These are phyloP conservation scores for Podarcis lilfordi DNA, from an alignment of 2,797 vertebrate genomes.

Conservation along the genomic window DNA sequence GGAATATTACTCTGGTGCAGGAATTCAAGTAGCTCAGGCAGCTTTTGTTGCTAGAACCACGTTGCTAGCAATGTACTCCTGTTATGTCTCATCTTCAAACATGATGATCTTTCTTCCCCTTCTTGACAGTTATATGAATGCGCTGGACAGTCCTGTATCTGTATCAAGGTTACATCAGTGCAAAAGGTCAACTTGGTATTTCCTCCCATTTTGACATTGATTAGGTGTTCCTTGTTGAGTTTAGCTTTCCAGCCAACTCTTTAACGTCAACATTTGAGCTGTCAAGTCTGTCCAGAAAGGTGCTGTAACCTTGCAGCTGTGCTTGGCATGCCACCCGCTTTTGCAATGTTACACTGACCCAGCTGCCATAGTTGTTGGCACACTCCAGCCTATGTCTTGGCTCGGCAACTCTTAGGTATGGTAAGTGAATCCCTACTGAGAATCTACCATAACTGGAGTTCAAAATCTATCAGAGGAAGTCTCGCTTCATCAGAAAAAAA, in stretches of 20 bases:
- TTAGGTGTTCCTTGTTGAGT: neutral
- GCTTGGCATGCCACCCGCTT: neutral
- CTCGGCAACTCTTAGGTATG: neutral
- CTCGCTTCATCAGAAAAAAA: neutral
- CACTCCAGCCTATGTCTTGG: neutral
- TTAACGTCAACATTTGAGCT: conserved; percentile 1
- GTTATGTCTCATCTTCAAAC: neutral
- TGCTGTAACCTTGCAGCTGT: neutral
- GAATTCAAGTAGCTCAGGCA: neutral
- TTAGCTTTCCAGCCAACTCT: neutral
- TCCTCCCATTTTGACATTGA: neutral
- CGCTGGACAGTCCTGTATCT: neutral
- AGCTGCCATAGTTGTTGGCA: neutral
- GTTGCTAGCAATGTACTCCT: neutral
- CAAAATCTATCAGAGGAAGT: neutral
- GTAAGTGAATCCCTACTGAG: neutral
- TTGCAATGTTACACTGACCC: neutral
- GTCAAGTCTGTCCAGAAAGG: neutral
- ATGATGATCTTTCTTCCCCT: neutral
- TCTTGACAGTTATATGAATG: neutral
- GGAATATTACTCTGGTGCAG: neutral
- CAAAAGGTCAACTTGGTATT: neutral
- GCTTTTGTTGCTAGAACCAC: neutral
- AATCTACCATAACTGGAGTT: neutral
- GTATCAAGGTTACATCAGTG: neutral